Evolutionary conservation across 1,140 invertebrate genomes (phyloP).

Genomic region (Penaeus chinensis): DNA sequence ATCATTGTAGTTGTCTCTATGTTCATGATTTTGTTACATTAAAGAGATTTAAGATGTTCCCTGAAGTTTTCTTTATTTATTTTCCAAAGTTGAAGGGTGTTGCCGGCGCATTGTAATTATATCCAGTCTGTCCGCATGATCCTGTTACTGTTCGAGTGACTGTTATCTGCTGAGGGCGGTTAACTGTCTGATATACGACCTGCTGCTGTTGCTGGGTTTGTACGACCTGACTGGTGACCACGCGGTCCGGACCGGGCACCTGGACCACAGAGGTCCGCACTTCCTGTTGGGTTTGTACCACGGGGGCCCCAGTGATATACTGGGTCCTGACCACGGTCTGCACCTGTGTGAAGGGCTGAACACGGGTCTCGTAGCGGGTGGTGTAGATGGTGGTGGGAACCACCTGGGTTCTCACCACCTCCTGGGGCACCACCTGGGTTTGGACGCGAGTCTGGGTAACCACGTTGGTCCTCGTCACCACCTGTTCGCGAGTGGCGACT

Average conservation of each 20-base stretch:
- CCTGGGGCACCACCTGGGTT: constrained; percentile 11
- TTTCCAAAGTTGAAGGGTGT: constrained; percentile 18
- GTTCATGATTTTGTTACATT: too few relatives aligned
- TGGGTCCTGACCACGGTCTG: constrained; percentile 5
- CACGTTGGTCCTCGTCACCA: constrained; percentile 26
- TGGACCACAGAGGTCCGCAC: constrained; percentile 2
- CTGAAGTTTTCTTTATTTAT: background rate
- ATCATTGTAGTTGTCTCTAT: too few relatives aligned
- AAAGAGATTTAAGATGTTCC: too few relatives aligned
- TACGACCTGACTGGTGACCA: constrained; percentile 11
- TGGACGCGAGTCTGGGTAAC: constrained; percentile 4
- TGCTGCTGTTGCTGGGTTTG: constrained; percentile 9
- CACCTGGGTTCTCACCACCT: constrained; percentile 11
- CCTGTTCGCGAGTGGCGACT: background rate
- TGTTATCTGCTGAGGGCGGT: background rate
- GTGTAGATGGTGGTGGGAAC: background rate
- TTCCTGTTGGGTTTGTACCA: background rate
- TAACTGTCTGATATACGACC: constrained; percentile 10
- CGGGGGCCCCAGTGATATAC: background rate
- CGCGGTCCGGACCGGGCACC: background rate
- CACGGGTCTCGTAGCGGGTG: constrained; percentile 8
- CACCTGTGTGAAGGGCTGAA: constrained; percentile 6
- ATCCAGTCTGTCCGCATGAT: constrained; percentile 19
- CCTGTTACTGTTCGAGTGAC: constrained; percentile 2
- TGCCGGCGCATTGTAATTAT: constrained; percentile 19